Conservation (phyloP, 2,797 vertebrate species). For the Amblyopsis hoosieri region DNA sequence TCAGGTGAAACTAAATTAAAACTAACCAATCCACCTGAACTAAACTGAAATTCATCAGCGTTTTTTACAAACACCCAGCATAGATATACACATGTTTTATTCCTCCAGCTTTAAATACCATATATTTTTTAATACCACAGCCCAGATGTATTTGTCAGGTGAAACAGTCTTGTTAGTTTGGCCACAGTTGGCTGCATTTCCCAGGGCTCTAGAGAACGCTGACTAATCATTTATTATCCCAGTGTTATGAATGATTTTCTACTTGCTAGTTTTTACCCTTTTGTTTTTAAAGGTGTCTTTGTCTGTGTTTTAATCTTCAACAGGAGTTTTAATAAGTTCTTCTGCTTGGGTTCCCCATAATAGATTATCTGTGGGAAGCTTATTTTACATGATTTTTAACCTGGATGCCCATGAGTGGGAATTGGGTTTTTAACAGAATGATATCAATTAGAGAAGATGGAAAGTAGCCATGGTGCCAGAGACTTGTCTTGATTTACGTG, state of each 20-base stretch:
- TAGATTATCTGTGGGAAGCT: no score
- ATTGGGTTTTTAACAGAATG: neutral
- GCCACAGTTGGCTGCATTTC: neutral
- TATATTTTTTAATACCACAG: neutral
- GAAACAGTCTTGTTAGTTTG: slow-evolving; percentile 10
- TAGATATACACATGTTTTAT: neutral
- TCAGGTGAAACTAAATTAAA: no score
- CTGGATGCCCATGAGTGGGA: no score
- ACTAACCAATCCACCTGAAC: no score
- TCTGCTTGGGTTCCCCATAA: neutral
- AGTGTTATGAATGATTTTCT: neutral
- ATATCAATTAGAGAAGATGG: neutral
- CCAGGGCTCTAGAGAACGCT: neutral
- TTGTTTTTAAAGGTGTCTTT: no score
- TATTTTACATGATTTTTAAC: no score
- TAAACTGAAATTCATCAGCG: no score
- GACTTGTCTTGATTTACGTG: slow-evolving; percentile 35
- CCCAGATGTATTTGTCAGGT: slow-evolving; percentile 7
- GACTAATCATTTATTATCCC: neutral
- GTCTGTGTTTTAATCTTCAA: no score
- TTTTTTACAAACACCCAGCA: no score
- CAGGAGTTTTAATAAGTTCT: neutral
- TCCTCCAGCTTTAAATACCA: slow-evolving; percentile 4
- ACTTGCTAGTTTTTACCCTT: neutral
- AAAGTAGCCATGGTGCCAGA: slow-evolving; percentile 9